Conservation (phyloP, 1,140 invertebrate genomes). For the Pseudoatta argentina region DNA sequence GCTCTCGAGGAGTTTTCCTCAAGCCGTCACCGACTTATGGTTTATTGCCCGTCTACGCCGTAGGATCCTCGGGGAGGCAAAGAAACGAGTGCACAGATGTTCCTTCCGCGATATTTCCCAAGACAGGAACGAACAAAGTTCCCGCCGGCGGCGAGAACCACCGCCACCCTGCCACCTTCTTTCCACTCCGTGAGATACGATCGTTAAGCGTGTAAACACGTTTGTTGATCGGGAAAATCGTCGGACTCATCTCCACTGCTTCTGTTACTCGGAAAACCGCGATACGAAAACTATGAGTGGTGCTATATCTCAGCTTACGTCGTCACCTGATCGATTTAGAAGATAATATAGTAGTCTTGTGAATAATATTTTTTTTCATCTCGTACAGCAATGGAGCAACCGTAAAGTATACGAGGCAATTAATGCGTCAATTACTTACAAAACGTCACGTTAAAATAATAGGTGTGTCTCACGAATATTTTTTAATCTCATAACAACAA, state of each 20-base stretch:
- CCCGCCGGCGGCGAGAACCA: constrained; percentile 19
- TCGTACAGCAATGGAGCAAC: neutral
- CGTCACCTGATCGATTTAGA: neutral
- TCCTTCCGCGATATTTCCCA: constrained; percentile 76
- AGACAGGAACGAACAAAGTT: constrained; percentile 70
- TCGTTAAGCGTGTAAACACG: constrained; percentile 65
- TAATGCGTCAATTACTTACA: neutral
- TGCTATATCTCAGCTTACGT: neutral
- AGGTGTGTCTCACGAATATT: no score
- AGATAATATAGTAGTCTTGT: no score
- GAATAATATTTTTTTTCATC: neutral
- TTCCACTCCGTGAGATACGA: constrained; percentile 42
- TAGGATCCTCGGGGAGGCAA: constrained; percentile 71
- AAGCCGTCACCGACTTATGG: constrained; percentile 77
- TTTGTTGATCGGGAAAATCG: constrained; percentile 63
- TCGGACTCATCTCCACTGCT: neutral
- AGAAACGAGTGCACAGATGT: constrained; percentile 77
- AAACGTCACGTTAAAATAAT: neutral
- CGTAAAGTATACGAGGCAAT: neutral
- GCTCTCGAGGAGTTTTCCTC: constrained; percentile 70
- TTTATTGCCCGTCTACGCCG: constrained; percentile 74
- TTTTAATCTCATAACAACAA: neutral
- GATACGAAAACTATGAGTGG: constrained; percentile 36
- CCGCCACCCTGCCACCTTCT: neutral
- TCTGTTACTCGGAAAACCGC: constrained; percentile 28